Percentiles rank a stretch among this genome's conserved stretches.
These are phyloP conservation scores for Ommatoiulus sabulosus DNA, from an alignment of 2,888 invertebrate species.

Conservation along the genomic window DNA sequence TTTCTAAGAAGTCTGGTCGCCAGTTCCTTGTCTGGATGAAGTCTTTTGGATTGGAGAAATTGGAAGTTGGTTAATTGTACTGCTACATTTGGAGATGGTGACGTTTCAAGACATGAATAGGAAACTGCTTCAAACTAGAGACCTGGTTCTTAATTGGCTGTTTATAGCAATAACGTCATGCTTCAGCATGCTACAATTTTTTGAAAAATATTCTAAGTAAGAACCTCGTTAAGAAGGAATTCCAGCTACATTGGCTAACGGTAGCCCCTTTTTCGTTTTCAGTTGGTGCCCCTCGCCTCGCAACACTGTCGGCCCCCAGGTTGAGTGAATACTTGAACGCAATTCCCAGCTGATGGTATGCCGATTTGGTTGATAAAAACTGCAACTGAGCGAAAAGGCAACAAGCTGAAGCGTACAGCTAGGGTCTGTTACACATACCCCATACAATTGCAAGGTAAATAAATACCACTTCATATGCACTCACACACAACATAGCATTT, in stretches of 20 bases:
- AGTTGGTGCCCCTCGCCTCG: conserved; percentile 50
- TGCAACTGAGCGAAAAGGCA: conserved; percentile 39
- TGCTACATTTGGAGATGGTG: neutral
- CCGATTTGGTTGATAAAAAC: conserved; percentile 4
- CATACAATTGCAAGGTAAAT: conserved; percentile 25
- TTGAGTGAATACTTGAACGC: conserved; percentile 51
- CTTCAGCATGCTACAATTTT: neutral
- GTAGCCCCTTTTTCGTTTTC: conserved; percentile 57
- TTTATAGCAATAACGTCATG: neutral
- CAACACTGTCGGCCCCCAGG: conserved; percentile 53
- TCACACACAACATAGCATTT: conserved; percentile 50
- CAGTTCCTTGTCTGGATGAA: too few species aligned
- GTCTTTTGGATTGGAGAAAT: neutral
- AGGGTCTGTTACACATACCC: conserved; percentile 41
- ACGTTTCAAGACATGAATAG: neutral
- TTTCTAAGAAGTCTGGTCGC: too few species aligned
- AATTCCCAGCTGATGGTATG: conserved; percentile 17
- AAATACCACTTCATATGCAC: conserved; percentile 51
- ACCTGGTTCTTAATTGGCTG: neutral
- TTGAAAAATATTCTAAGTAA: neutral
- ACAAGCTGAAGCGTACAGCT: conserved; percentile 37
- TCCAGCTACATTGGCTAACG: conserved; percentile 57
- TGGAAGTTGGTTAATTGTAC: neutral
- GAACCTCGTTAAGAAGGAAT: conserved; percentile 41
- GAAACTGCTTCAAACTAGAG: neutral